Conservation (phyloP, 2,113 vertebrate species). For the Lynx canadensis region DNA sequence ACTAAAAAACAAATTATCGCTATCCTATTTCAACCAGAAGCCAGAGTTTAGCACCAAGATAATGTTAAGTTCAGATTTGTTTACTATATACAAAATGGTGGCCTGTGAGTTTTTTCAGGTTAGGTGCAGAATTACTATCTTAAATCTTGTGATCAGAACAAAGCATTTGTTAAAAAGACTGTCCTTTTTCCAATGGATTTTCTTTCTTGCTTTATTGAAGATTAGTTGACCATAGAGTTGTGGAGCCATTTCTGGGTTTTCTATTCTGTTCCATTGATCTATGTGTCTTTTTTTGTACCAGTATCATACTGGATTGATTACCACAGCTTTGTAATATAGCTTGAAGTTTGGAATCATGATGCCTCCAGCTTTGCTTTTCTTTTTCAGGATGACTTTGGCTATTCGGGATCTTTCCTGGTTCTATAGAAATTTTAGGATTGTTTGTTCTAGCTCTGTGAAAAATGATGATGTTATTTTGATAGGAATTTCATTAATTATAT, state of each 20-base stretch:
- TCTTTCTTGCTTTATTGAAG: neutral
- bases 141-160: constrained; percentile 19
- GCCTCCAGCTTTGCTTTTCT: neutral
- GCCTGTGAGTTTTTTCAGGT: neutral
- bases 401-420: too few species aligned
- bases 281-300: neutral
- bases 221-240: neutral
- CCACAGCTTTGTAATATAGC: neutral
- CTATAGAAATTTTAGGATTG: too few species aligned
- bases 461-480: too few species aligned
- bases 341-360: neutral
- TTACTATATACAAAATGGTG: neutral
- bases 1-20: neutral
- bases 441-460: too few species aligned
- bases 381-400: too few species aligned
- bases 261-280: neutral
- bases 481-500: too few species aligned
- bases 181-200: neutral
- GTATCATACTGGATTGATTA: neutral
- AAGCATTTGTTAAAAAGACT: neutral
- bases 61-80: neutral
- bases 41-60: neutral
- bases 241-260: neutral
- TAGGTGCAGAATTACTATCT: constrained; percentile 18
- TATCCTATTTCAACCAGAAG: neutral